Percentiles rank a stretch among this genome's conserved stretches.
Conservation (phyloP, 92 coral and sea anemone species). For the Umimayanthus chanpuru region DNA sequence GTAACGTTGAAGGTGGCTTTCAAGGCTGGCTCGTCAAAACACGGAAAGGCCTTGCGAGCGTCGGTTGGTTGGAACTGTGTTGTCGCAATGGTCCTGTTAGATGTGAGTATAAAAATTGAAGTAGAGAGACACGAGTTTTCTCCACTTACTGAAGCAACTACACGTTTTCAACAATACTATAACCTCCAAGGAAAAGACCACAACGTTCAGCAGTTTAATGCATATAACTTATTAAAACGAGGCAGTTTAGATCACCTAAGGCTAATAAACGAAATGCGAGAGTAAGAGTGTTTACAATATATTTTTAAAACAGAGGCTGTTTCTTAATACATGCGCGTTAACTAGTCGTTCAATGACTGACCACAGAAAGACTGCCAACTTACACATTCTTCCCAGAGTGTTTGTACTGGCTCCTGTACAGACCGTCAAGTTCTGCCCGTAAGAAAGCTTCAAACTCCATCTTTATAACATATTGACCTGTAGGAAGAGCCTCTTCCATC, state of each 20-base stretch:
- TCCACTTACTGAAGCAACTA: too few relatives aligned
- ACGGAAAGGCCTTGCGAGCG: conserved; percentile 92
- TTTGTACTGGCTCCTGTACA: conserved; percentile 71
- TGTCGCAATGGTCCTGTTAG: conserved; percentile 81
- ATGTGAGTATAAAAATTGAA: background rate
- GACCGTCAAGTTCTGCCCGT: conserved; percentile 54
- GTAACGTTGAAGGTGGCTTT: conserved; percentile 98
- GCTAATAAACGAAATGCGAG: too few relatives aligned
- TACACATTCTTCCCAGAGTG: conserved; percentile 65
- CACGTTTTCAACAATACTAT: too few relatives aligned
- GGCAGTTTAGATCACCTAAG: too few relatives aligned
- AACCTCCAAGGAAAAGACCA: too few relatives aligned
- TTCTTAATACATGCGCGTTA: too few relatives aligned
- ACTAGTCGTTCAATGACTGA: too few relatives aligned
- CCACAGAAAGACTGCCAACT: conserved; percentile 13
- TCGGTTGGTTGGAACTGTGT: conserved; percentile 98
- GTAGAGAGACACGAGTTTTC: too few relatives aligned
- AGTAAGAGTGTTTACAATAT: too few relatives aligned
- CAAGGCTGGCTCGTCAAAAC: conserved; percentile 93
- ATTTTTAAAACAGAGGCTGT: too few relatives aligned
- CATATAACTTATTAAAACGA: too few relatives aligned
- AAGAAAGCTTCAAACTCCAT: conserved; percentile 65
- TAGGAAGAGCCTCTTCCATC: conserved; percentile 45
- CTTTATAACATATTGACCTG: conserved; percentile 58
- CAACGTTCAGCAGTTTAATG: too few relatives aligned